Percentiles rank a stretch among this genome's conserved stretches.
Evolutionary conservation across 2,888 invertebrate species (phyloP).

Genomic region (Trachelus troglodyta): DNA sequence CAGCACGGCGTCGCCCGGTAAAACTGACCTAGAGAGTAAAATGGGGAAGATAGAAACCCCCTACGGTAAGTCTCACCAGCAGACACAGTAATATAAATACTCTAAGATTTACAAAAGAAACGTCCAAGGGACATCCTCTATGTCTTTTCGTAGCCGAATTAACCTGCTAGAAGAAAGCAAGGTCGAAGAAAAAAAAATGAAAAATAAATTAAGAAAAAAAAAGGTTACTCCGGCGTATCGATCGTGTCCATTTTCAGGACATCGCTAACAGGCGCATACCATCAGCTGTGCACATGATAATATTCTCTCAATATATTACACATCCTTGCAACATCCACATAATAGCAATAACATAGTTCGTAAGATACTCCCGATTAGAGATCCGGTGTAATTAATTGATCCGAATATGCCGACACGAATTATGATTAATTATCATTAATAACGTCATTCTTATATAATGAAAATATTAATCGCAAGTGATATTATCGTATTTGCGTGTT

Average conservation of each 20-base stretch:
- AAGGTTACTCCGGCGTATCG: not conserved
- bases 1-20: constrained; percentile 72
- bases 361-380: not conserved
- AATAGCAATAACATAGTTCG: not conserved
- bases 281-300: constrained; percentile 60
- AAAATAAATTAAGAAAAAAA: not conserved
- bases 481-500: too few species aligned
- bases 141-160: not conserved
- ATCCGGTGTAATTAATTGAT: not conserved
- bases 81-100: not conserved
- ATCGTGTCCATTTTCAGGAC: not conserved
- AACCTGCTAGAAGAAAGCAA: not conserved
- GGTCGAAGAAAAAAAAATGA: not conserved
- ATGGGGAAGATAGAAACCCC: constrained; percentile 92
- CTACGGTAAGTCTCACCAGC: constrained; percentile 80
- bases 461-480: not conserved
- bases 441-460: not conserved
- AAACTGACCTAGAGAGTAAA: constrained; percentile 68
- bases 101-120: not conserved
- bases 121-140: not conserved
- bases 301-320: not conserved
- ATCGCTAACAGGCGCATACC: constrained; percentile 48
- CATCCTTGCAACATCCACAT: not conserved
- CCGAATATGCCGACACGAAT: not conserved
- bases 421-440: not conserved